Evolutionary conservation across 2,888 invertebrate species (phyloP).

Genomic region (Mimumesa dahlbomi): DNA sequence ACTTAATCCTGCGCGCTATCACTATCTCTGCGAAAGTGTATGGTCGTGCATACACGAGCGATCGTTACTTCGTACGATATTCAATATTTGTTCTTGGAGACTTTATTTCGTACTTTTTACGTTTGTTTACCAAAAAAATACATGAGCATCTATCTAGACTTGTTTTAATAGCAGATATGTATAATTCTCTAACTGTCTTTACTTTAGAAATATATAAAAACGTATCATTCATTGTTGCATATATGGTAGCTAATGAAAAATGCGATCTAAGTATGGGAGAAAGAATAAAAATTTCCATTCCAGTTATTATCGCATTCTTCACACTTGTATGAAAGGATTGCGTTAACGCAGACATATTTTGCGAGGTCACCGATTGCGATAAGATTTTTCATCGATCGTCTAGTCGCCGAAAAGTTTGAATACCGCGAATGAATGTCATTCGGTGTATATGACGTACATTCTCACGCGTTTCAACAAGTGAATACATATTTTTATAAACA

Average conservation of each 20-base stretch:
- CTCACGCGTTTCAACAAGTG: too few relatives aligned
- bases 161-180: too few relatives aligned
- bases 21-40: background rate
- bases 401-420: constrained; percentile 10
- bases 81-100: too few relatives aligned
- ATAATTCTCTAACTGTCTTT: too few relatives aligned
- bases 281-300: constrained; percentile 19
- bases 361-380: constrained; percentile 38
- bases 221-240: background rate
- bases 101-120: too few relatives aligned
- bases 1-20: background rate
- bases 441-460: too few relatives aligned
- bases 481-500: too few relatives aligned
- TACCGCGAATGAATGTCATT: background rate
- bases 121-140: too few relatives aligned
- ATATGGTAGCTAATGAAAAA: background rate
- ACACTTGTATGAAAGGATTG: constrained; percentile 2
- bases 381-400: constrained; percentile 40
- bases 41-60: background rate
- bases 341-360: constrained; percentile 17
- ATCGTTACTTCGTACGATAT: too few relatives aligned
- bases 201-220: too few relatives aligned
- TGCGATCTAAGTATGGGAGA: background rate
- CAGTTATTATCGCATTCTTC: constrained; percentile 16
- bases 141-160: too few relatives aligned